Conservation (phyloP, 2,888 invertebrate genomes). For the Xanthorhoe designata region DNA sequence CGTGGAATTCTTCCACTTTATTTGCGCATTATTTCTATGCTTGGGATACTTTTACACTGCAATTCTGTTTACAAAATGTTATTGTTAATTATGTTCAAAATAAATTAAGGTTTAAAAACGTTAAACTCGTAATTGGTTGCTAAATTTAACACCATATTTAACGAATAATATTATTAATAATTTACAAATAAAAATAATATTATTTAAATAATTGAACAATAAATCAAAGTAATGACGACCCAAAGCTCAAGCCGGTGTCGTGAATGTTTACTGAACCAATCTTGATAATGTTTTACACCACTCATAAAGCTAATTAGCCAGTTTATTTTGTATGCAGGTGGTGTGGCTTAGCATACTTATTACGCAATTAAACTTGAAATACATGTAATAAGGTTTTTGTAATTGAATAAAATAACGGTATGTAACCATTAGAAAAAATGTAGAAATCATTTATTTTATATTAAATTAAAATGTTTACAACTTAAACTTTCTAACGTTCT, state of each 20-base stretch:
- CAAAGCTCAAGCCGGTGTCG: conserved; percentile 44
- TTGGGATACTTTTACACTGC: conserved; percentile 3
- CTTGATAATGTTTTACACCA: conserved; percentile 61
- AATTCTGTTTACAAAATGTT: conserved; percentile 1
- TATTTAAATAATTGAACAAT: conserved; percentile 22
- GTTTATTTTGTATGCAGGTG: conserved; percentile 55
- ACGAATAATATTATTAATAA: not conserved
- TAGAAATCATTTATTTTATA: not conserved
- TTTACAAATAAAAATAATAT: conserved; percentile 2
- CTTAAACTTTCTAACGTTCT: not conserved
- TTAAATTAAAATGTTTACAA: not conserved
- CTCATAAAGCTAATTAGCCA: conserved; percentile 60
- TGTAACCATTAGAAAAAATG: conserved; percentile 7
- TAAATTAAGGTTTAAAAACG: not conserved
- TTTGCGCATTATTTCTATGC: conserved; percentile 23
- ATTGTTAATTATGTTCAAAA: not conserved
- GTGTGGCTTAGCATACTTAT: conserved; percentile 44
- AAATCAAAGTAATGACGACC: conserved; percentile 50
- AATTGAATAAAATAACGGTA: conserved; percentile 18
- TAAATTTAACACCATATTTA: not conserved
- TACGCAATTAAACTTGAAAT: conserved; percentile 36
- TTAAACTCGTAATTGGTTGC: not conserved
- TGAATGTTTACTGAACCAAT: conserved; percentile 52
- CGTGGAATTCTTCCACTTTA: conserved; percentile 30
- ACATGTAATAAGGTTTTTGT: conserved; percentile 17